These are phyloP conservation scores for Zophobas atratus DNA, from an alignment of 1,140 invertebrate genomes.

Conservation along the genomic window DNA sequence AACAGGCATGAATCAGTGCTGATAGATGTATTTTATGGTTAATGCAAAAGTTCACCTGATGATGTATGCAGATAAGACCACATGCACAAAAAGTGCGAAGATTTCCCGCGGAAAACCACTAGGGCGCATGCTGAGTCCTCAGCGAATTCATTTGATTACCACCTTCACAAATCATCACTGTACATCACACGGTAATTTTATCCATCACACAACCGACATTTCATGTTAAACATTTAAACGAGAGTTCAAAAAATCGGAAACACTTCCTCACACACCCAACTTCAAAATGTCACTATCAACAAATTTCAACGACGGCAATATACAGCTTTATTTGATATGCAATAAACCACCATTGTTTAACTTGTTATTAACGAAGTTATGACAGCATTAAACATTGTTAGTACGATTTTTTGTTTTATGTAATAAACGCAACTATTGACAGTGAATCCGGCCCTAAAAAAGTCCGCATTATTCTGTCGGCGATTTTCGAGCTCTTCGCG, in stretches of 20 bases:
- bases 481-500: constrained; percentile 25
- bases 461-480: constrained; percentile 6
- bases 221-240: constrained; percentile 2
- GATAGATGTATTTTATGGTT: not conserved
- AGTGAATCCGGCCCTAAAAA: not conserved
- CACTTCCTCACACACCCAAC: constrained; percentile 24
- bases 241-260: constrained; percentile 29
- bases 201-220: constrained; percentile 12
- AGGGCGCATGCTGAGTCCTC: constrained; percentile 51
- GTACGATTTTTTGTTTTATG: constrained; percentile 29
- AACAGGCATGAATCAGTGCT: not conserved
- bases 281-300: constrained; percentile 32
- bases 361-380: constrained; percentile 44
- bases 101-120: constrained; percentile 44
- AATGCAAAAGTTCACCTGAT: constrained; percentile 27
- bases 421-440: constrained; percentile 32
- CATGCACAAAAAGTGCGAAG: constrained; percentile 49
- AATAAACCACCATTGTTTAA: constrained; percentile 46
- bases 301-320: constrained; percentile 40
- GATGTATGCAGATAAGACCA: constrained; percentile 27
- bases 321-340: constrained; percentile 44
- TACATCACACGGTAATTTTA: constrained; percentile 23
- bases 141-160: constrained; percentile 49
- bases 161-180: constrained; percentile 47
- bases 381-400: constrained; percentile 41